A percentile compares a stretch with the other conserved stretches of the same genome.
phyloP scores from a whole-genome alignment of 2,888 invertebrate species.

The Phyllotreta striolata region DNA sequence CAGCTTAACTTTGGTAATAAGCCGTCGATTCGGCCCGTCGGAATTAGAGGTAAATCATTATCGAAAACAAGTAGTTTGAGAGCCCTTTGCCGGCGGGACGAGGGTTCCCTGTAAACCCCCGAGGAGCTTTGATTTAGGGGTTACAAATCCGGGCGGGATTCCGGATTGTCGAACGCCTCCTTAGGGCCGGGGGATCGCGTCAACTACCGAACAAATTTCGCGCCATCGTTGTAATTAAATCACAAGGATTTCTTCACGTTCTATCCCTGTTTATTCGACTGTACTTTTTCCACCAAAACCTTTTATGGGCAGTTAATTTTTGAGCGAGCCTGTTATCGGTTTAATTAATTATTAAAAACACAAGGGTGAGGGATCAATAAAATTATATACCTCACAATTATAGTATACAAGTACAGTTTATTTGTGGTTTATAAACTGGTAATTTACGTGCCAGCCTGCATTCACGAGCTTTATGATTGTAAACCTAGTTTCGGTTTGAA shows the following conservation, averaged over 20 bases:
- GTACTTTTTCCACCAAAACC: background rate
- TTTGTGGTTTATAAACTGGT: background rate
- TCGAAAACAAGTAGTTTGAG: constrained; percentile 31
- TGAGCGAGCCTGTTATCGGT: too few species aligned
- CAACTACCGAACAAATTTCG: background rate
- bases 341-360: constrained; percentile 5
- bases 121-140: constrained; percentile 37
- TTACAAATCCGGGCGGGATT: constrained; percentile 34
- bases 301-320: background rate
- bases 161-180: constrained; percentile 14
- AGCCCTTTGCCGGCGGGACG: constrained; percentile 32
- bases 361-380: constrained; percentile 4
- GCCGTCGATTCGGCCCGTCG: constrained; percentile 32
- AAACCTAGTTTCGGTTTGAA: too few species aligned
- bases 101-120: constrained; percentile 36
- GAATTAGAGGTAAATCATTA: constrained; percentile 35
- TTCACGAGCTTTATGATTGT: too few species aligned
- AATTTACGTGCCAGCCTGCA: background rate
- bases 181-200: background rate
- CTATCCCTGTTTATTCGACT: too few species aligned
- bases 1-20: constrained; percentile 34
- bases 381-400: background rate
- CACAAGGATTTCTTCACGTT: too few species aligned
- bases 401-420: background rate
- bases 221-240: background rate